phyloP scores from a whole-genome alignment of 2,113 vertebrate genomes.

The Rhinopomastus cyanomelas region DNA sequence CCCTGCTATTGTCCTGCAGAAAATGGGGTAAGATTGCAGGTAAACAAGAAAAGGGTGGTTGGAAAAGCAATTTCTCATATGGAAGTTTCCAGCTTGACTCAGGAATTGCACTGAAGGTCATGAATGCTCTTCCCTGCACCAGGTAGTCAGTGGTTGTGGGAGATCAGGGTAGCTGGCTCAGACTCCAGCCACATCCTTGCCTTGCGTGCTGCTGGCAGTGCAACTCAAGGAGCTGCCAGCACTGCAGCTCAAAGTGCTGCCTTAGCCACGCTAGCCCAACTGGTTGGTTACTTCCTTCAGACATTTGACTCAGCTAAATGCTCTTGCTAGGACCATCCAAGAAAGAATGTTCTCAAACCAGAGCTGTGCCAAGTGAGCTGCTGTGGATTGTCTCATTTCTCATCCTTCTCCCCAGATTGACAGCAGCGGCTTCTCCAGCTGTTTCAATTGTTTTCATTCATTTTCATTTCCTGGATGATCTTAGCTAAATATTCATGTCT shows the following conservation, averaged over 20 bases:
- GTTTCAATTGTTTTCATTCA: not conserved
- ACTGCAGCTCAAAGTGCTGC: accelerated
- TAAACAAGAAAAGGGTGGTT: not conserved
- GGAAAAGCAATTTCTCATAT: not conserved
- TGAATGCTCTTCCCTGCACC: not conserved
- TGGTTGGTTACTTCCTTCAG: not conserved
- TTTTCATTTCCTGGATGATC: not conserved
- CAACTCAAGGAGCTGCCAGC: accelerated
- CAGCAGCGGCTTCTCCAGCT: not conserved
- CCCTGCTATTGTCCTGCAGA: not conserved
- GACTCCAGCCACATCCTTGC: not conserved
- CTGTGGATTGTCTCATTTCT: not conserved
- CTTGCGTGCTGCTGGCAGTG: accelerated
- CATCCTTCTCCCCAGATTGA: accelerated
- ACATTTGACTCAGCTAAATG: not conserved
- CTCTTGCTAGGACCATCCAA: not conserved
- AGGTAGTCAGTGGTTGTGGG: not conserved
- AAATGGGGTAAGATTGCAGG: not conserved
- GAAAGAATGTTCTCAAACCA: not conserved
- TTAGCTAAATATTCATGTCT: not conserved
- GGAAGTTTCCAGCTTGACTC: not conserved
- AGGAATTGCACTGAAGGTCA: not conserved
- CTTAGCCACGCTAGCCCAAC: not conserved
- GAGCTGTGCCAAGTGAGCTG: not conserved
- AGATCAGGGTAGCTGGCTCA: not conserved